phyloP scores from a whole-genome alignment of 2,888 invertebrate genomes.

The Litoditis marina region DNA sequence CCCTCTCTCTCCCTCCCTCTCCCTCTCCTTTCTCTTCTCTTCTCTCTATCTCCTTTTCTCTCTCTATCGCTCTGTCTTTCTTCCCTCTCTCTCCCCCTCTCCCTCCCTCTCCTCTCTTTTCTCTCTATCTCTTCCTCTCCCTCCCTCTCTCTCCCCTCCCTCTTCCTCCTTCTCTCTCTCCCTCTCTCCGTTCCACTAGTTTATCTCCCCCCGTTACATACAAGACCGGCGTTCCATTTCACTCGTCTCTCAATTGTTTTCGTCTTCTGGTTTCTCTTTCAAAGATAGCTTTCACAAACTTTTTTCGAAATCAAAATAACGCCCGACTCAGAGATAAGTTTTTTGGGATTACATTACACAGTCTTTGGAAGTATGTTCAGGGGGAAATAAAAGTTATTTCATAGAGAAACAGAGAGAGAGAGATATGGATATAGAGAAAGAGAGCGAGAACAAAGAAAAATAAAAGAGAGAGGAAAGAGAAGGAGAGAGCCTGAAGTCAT shows the following conservation, averaged over 20 bases:
- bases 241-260: too few species aligned
- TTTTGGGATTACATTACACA: too few species aligned
- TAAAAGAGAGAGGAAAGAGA: too few species aligned
- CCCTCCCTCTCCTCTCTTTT: background rate
- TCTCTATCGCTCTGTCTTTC: background rate
- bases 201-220: too few species aligned
- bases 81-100: conserved; percentile 1
- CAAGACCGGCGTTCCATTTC: too few species aligned
- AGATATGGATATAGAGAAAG: background rate
- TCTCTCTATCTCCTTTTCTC: background rate
- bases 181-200: too few species aligned
- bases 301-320: too few species aligned
- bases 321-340: too few species aligned
- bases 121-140: background rate
- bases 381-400: background rate
- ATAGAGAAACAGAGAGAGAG: background rate
- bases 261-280: background rate
- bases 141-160: background rate
- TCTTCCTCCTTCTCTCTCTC: too few species aligned
- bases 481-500: too few species aligned
- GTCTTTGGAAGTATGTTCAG: background rate
- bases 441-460: too few species aligned
- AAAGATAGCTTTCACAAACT: background rate
- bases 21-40: background rate
- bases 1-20: background rate